Base-by-base conservation (phyloP, 2,113 vertebrate genomes). In the Pseudolaguvia tuberculata region DNA sequence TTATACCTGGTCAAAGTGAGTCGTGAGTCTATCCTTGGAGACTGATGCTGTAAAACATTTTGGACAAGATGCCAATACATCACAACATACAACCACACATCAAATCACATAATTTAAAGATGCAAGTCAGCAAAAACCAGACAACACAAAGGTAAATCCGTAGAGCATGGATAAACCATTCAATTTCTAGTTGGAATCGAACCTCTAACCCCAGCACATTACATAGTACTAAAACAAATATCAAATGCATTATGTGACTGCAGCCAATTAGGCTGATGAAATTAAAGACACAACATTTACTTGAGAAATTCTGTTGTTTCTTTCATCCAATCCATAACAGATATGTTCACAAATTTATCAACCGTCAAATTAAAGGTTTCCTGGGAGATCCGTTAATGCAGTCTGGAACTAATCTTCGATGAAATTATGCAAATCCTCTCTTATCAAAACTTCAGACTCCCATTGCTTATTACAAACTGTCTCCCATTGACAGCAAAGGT, bases 341-440 rank as follows among this genome's bases (percentile, higher is more conserved):
- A 69, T 69, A 51, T 31, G 31, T 31, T 31, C 27, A 52, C 66
- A 52, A 48, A 67, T 68, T 68, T 68, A 68, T 52, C 20, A 3
- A 35, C 25, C 52, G 66, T 69, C 66, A 69, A 35, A 35, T 29
- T 45, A 29, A 67, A 51, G 29, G 48, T 69, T 69, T 69, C 66
- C 25, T 31, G 66, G 27, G 66, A 69, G 66, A 52, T 69, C 48
- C 20, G 66, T 14, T 17, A 35, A 52, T 31, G 20, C 2, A 51
- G 66, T 18, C 66, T 12, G 25, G 18, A 48, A 69, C 52, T 69
- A 35, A 48, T 69, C 66, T 69, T 69, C 48, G 2, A 18, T 18
- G 31, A 27, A 69, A 69, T 69, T 69, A 69, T 69, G 66, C 66
- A 69, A 35, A 69, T 52, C 66, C 27, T 51, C 48, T 31, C 1